A percentile compares a stretch with the other conserved stretches of the same genome.
These are phyloP conservation scores for Watsonalla cultraria DNA, from an alignment of 2,888 invertebrate genomes.

Conservation along the genomic window DNA sequence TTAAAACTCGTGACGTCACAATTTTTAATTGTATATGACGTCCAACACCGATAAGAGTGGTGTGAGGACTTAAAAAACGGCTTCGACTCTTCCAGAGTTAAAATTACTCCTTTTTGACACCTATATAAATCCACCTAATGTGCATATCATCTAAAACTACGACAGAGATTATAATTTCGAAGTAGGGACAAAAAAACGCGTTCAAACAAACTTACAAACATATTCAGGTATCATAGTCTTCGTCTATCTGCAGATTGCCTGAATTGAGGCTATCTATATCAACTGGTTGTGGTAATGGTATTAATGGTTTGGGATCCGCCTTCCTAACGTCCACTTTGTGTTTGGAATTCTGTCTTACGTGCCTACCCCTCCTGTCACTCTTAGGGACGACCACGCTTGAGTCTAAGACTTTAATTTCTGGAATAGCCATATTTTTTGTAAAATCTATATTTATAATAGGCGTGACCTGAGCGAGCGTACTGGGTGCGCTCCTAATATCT, in stretches of 20 bases:
- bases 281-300: conserved; percentile 31
- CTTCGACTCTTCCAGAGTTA: too few species aligned
- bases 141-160: neutral
- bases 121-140: neutral
- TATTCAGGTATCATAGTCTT: conserved; percentile 76
- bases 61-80: too few species aligned
- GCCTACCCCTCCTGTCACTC: conserved; percentile 30
- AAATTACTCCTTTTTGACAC: neutral
- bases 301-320: conserved; percentile 3
- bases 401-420: conserved; percentile 65
- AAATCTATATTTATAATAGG: conserved; percentile 70
- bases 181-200: conserved; percentile 30
- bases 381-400: conserved; percentile 36
- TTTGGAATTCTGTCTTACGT: conserved; percentile 54
- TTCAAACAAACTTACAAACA: conserved; percentile 37
- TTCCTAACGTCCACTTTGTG: conserved; percentile 46
- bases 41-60: too few species aligned
- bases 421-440: conserved; percentile 52
- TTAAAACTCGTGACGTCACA: too few species aligned
- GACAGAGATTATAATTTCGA: neutral
- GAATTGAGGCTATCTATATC: conserved; percentile 61
- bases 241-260: conserved; percentile 68
- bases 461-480: conserved; percentile 41
- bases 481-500: conserved; percentile 20
- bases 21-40: too few species aligned